Evolutionary conservation across 2,113 vertebrate species (phyloP), one percentile per base, ranked within the genome.

Genomic region (Gavia stellata): DNA sequence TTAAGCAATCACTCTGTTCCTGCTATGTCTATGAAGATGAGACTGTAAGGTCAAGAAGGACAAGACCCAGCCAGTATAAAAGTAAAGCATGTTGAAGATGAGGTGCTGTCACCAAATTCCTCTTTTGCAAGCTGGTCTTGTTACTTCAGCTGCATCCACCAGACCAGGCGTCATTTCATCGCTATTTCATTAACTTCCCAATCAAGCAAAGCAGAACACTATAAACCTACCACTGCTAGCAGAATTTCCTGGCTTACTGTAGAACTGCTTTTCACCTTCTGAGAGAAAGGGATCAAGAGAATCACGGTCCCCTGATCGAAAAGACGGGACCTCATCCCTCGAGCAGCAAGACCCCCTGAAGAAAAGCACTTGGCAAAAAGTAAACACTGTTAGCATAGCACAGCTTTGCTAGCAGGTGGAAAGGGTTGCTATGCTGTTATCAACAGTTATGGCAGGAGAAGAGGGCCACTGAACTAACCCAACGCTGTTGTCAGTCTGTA

Each of bases 311-410:
- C 14, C 11, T 3, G 44, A 2, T 3, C 72, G 49, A 19, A 66
- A 38, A 44, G 20, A 6, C 53, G 17, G 34, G 17, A 3, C 9
- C 15, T 20, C 44, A 12, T 3, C 28, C 18, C 40, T 20, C 3
- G 3, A 20, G 58, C 59, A 84, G 68, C n/a, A 9, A 29, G 26
- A 29, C 6, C 29, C 17, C 10, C 44, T 12, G 40, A 14, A 2
- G 18, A 16, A 14, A 53, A 7, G n/a, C 49, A 7, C 62, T 24
- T 3, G 16, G 15, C 71, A 47, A 29, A 14, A 36, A 55, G 6
- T 0, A 12, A 38, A 29, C 4, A 12, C 0, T 3, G 23, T 2
- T 3, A 17, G 5, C 1, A 0, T 3, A 29, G 23, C 29, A 8
- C 31, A 26, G 29, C 47, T 26, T 14, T 10, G 42, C 58, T 31